phyloP scores from a whole-genome alignment of 2,113 vertebrate genomes.

The Neodon shergylaensis region DNA sequence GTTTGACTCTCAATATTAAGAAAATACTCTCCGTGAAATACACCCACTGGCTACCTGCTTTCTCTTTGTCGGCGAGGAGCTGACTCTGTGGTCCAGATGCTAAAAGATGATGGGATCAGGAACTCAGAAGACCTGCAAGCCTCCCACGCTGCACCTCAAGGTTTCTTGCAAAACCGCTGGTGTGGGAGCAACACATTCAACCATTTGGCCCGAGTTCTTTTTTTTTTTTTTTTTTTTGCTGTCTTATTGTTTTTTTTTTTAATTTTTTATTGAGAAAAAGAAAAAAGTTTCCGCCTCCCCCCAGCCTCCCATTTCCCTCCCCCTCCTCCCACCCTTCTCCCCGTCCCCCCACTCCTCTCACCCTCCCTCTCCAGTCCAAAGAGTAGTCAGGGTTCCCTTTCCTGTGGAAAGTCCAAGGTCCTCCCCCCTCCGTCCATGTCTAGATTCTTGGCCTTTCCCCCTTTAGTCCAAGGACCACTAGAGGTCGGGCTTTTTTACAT shows the following conservation, averaged over 20 bases:
- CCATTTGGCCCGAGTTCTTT: neutral
- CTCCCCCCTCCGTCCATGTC: no score
- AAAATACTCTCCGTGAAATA: neutral
- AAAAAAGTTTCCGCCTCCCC: no score
- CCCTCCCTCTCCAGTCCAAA: no score
- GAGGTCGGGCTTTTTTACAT: slow-evolving; percentile 65
- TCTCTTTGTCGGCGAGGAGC: neutral
- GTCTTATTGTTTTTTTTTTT: no score
- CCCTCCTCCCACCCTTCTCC: no score
- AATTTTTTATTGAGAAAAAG: no score
- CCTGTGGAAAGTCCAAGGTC: no score
- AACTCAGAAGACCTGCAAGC: neutral
- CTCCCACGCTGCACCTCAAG: neutral
- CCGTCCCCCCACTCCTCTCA: no score
- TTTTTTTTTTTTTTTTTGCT: no score
- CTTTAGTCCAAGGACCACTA: slow-evolving; percentile 40
- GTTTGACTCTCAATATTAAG: neutral
- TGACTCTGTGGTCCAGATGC: neutral
- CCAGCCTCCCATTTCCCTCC: no score
- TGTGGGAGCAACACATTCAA: neutral
- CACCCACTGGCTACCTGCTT: neutral
- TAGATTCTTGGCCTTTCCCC: slow-evolving; percentile 5
- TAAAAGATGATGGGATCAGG: neutral
- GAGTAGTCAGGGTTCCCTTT: no score
- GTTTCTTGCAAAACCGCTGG: neutral